These are phyloP conservation scores for Holocentrus rufus DNA, from an alignment of 2,797 vertebrate genomes.

Conservation along the genomic window DNA sequence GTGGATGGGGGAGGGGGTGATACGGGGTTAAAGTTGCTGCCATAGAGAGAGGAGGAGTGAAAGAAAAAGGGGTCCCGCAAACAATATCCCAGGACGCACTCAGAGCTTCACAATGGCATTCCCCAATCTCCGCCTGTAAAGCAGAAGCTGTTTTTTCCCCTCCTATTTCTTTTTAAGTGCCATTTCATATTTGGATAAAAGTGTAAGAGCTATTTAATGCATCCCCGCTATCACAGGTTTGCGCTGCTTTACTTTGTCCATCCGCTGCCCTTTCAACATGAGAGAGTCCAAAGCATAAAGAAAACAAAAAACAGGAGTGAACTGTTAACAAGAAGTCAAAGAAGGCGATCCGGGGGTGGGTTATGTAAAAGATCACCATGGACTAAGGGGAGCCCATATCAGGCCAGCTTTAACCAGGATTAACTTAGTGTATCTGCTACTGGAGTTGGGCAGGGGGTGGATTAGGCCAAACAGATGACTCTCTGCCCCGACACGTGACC, in stretches of 20 bases:
- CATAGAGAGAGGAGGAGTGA: background rate
- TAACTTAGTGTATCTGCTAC: conserved; percentile 48
- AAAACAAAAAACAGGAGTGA: background rate
- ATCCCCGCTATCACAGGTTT: background rate
- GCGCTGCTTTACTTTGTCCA: background rate
- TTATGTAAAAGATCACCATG: conserved; percentile 23
- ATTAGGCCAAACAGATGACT: conserved; percentile 53
- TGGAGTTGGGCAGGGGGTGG: conserved; percentile 41
- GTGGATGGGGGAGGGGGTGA: conserved; percentile 30
- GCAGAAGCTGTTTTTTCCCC: background rate
- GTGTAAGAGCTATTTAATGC: background rate
- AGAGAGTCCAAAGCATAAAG: conserved; percentile 29
- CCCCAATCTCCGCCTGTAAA: background rate
- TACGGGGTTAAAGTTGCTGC: conserved; percentile 38
- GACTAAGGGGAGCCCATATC: conserved; percentile 24
- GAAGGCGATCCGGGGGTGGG: conserved; percentile 4
- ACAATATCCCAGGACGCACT: conserved; percentile 7
- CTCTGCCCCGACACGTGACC: conserved; percentile 43
- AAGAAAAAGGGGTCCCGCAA: background rate
- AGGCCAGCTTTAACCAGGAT: conserved; percentile 60
- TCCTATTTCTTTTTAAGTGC: background rate
- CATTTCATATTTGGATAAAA: background rate
- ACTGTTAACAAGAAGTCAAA: conserved; percentile 13
- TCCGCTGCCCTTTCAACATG: background rate
- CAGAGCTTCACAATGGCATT: conserved; percentile 5